Conservation (phyloP, 1,140 invertebrate species). For the Goniozus legneri region DNA sequence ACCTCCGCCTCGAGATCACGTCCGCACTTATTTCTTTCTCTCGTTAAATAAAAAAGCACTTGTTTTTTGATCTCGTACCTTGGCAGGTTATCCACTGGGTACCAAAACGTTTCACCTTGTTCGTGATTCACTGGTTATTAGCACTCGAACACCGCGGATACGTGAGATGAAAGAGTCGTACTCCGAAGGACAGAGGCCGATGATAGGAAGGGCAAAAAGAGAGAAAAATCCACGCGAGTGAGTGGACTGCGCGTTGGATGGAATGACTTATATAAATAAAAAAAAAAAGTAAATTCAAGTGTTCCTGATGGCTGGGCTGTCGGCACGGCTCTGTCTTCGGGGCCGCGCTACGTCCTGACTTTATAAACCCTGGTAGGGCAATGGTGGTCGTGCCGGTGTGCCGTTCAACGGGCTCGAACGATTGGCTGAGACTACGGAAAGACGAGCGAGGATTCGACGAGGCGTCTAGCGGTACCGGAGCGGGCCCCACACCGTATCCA, state of each 20-base stretch:
- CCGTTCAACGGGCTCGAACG: slow-evolving; percentile 21
- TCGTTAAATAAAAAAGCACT: slow-evolving; percentile 17
- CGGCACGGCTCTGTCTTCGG: slow-evolving; percentile 52
- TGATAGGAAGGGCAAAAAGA: background rate
- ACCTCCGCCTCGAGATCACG: slow-evolving; percentile 1
- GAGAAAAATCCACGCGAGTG: background rate
- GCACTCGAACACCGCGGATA: slow-evolving; percentile 24
- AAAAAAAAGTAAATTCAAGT: slow-evolving; percentile 18
- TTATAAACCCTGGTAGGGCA: slow-evolving; percentile 46
- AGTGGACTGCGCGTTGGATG: slow-evolving; percentile 7
- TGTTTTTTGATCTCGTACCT: slow-evolving; percentile 17
- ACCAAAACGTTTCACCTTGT: slow-evolving; percentile 1
- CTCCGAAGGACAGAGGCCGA: background rate
- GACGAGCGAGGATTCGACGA: slow-evolving; percentile 23
- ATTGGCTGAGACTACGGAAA: slow-evolving; percentile 37
- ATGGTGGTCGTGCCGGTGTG: slow-evolving; percentile 29
- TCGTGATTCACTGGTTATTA: slow-evolving; percentile 16
- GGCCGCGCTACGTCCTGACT: slow-evolving; percentile 45
- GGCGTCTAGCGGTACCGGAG: slow-evolving; percentile 42
- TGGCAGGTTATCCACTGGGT: slow-evolving; percentile 21
- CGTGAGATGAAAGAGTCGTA: background rate
- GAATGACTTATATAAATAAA: slow-evolving; percentile 14
- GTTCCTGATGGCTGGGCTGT: slow-evolving; percentile 47
- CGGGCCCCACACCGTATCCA: too few relatives aligned
- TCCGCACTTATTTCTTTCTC: too few relatives aligned